Base-by-base conservation (phyloP, 2,888 invertebrate genomes). In the Yponomeuta cagnagella region DNA sequence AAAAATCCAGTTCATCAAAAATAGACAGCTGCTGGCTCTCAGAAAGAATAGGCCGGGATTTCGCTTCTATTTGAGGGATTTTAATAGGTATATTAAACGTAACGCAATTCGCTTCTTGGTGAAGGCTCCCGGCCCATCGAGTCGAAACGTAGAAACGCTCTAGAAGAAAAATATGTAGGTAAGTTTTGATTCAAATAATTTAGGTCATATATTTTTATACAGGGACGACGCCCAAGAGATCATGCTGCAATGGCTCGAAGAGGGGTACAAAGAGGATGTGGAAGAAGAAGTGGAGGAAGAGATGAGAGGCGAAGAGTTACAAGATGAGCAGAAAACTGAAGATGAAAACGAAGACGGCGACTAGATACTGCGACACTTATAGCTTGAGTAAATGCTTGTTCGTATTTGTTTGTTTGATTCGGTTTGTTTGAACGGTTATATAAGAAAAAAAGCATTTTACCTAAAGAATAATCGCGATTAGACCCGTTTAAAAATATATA, bases 181-280 rank as follows among this genome's bases (percentile, higher is more conserved):
- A 15, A 15, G 3, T 58, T 12, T 15, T 58, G 52, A 58, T 58
- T 15, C 3, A 52, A 2, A 12, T 12, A 31, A 23, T 23, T 23
- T 23, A 0, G 23, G 23, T 23, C 23, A 23, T 23, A 23, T 23
- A 48, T 3, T 9, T 64, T 33, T 12, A n/a, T 1, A 2, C 76
- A 90, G 90, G 72, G 69, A 73, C 37, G 91, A 91, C 77, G 88
- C 90, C 43, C 87, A 86, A 68, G 82, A 84, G 0, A 75, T 91
- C 48, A 83, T 89, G 80, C 77, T 75, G 71, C 84, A 85, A 71
- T 89, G 89, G 89, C 68, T 86, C 2, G 89, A 90, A 77, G 90
- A 89, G 72, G 89, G 88, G 0, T 87, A 90, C 64, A 83, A 85
- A 58, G 85, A 86, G 10, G 85, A 84, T 69, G 86, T 88, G 71